These are phyloP conservation scores for Campaea margaritaria DNA, from an alignment of 2,888 invertebrate species.

Conservation along the genomic window DNA sequence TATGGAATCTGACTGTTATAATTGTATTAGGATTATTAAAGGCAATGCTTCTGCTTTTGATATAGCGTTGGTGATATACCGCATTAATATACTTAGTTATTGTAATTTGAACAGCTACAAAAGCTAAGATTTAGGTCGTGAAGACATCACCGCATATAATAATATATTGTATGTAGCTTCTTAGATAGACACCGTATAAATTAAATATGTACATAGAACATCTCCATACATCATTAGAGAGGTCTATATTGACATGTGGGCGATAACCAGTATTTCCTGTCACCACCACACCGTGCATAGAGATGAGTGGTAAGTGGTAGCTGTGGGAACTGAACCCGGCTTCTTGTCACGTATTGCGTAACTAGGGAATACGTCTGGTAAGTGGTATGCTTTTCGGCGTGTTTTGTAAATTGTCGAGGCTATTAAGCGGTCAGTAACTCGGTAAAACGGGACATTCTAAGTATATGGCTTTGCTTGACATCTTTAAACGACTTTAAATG, in stretches of 20 bases:
- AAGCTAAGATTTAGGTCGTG: too few species aligned
- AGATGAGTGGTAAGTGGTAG: constrained; percentile 12
- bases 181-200: background rate
- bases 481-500: too few species aligned
- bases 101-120: too few species aligned
- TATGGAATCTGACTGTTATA: too few species aligned
- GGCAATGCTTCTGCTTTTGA: too few species aligned
- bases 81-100: too few species aligned
- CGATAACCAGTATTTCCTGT: constrained; percentile 25
- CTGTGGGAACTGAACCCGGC: constrained; percentile 14
- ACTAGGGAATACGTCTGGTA: constrained; percentile 28
- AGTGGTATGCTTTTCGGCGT: constrained; percentile 20
- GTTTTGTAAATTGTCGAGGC: constrained; percentile 30
- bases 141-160: too few species aligned
- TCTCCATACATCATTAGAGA: constrained; percentile 19
- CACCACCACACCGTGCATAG: constrained; percentile 17
- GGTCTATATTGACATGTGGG: constrained; percentile 14
- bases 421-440: constrained; percentile 34
- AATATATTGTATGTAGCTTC: background rate
- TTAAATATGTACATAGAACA: background rate
- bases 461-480: background rate
- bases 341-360: constrained; percentile 34
- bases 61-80: too few species aligned
- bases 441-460: constrained; percentile 17
- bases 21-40: too few species aligned